A percentile compares a stretch with the other conserved stretches of the same genome.
Evolutionary conservation across 1,140 invertebrate genomes (phyloP).

Genomic region (Dinoponera quadriceps): DNA sequence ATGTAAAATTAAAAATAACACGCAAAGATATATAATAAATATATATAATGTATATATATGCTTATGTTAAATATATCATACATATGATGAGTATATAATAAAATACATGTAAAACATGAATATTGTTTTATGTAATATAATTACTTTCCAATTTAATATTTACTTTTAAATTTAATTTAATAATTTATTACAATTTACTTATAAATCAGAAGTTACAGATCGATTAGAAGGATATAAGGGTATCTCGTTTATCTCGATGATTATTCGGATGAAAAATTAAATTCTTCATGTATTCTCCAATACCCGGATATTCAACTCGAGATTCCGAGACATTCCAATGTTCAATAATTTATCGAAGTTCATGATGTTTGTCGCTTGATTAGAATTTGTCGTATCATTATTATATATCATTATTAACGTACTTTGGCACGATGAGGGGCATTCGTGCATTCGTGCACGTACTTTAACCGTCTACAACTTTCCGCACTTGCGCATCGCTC

Average conservation of each 20-base stretch:
- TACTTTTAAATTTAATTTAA: no score
- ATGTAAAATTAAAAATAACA: no score
- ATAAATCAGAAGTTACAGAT: no score
- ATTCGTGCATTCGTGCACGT: neutral
- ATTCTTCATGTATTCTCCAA: no score
- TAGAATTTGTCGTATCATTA: neutral
- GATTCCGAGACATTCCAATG: neutral
- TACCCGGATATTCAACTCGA: neutral
- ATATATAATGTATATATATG: no score
- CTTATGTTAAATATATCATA: no score
- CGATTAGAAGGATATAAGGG: neutral
- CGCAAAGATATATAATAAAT: no score
- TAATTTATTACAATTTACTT: constrained; percentile 3
- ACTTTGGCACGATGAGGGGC: neutral
- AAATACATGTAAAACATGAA: no score
- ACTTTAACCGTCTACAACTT: constrained; percentile 9
- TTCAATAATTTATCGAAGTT: neutral
- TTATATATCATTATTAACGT: neutral
- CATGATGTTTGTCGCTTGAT: neutral
- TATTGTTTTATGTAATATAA: no score
- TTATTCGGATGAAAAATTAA: neutral
- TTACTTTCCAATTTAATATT: no score
- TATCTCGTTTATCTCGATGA: neutral
- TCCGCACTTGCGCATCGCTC: neutral
- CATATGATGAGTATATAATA: no score